Percentiles rank a stretch among this genome's conserved stretches.
These are phyloP conservation scores for Albula goreensis DNA, from an alignment of 2,113 vertebrate genomes.

Conservation along the genomic window DNA sequence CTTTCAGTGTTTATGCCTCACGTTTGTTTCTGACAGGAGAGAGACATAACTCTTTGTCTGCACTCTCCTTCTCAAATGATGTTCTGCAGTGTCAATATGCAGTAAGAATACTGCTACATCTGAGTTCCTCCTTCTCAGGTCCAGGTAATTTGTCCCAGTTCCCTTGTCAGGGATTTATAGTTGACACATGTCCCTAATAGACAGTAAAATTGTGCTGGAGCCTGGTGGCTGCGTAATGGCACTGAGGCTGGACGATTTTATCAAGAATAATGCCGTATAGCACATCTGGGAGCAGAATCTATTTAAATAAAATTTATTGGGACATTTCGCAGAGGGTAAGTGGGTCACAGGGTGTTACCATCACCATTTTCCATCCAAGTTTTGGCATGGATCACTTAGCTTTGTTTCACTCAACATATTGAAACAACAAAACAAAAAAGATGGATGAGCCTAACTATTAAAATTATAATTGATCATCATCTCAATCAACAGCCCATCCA, in stretches of 20 bases:
- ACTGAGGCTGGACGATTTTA: slow-evolving; percentile 13
- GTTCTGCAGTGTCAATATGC: not conserved
- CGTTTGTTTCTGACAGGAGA: not conserved
- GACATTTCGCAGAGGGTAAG: slow-evolving; percentile 10
- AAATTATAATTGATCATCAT: not conserved
- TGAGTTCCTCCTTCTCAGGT: not conserved
- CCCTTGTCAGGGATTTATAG: slow-evolving; percentile 10
- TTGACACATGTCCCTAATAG: slow-evolving; percentile 16
- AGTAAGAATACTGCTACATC: not conserved
- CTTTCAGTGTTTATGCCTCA: not conserved
- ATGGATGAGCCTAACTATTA: not conserved
- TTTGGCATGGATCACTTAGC: not conserved
- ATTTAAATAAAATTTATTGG: slow-evolving; percentile 15
- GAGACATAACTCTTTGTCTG: not conserved
- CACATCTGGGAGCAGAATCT: not conserved
- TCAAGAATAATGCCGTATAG: not conserved
- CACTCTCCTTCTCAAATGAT: not conserved
- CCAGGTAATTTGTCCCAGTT: not conserved
- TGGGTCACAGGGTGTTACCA: not conserved
- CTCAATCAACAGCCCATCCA: not conserved
- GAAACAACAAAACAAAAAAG: not conserved
- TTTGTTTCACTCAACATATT: not conserved
- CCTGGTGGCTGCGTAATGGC: not conserved
- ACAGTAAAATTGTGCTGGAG: slow-evolving; percentile 4
- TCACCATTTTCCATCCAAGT: not conserved